These are phyloP conservation scores for Hecatera dysodea DNA, from an alignment of 2,888 invertebrate species.

Conservation along the genomic window DNA sequence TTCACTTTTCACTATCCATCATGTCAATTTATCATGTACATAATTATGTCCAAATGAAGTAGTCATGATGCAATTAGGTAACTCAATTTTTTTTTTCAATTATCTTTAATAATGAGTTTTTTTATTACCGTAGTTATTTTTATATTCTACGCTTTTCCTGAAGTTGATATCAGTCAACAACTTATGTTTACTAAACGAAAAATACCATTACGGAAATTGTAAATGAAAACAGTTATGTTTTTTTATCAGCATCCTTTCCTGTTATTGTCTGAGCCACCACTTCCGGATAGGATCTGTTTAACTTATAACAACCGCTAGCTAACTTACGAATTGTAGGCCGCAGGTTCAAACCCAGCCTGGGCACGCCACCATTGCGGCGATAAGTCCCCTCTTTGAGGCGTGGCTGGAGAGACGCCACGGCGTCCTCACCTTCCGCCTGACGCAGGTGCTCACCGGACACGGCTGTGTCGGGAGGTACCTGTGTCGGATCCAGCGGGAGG, in stretches of 20 bases:
- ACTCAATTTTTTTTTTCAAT: too few relatives aligned
- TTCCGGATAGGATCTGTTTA: neutral
- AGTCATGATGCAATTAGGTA: neutral
- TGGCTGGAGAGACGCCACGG: too few relatives aligned
- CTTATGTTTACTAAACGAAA: neutral
- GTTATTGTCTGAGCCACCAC: neutral
- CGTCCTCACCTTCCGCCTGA: too few relatives aligned
- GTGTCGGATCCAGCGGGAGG: too few relatives aligned
- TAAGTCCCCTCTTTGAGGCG: too few relatives aligned
- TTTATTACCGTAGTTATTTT: too few relatives aligned
- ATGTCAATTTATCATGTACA: too few relatives aligned
- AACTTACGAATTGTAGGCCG: conserved; percentile 74
- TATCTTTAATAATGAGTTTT: too few relatives aligned
- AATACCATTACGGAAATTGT: conserved; percentile 8
- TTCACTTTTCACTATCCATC: neutral
- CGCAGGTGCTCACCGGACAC: too few relatives aligned
- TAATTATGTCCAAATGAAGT: neutral
- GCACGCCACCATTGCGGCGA: too few relatives aligned
- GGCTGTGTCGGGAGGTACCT: too few relatives aligned
- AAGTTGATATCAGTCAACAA: neutral
- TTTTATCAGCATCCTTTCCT: neutral
- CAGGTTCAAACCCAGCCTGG: too few relatives aligned
- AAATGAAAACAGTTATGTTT: conserved; percentile 3
- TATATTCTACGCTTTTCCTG: neutral
- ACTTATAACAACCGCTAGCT: neutral